Conservation (phyloP, 64 coral and sea anemone genomes). For the Actinia tenebrosa region DNA sequence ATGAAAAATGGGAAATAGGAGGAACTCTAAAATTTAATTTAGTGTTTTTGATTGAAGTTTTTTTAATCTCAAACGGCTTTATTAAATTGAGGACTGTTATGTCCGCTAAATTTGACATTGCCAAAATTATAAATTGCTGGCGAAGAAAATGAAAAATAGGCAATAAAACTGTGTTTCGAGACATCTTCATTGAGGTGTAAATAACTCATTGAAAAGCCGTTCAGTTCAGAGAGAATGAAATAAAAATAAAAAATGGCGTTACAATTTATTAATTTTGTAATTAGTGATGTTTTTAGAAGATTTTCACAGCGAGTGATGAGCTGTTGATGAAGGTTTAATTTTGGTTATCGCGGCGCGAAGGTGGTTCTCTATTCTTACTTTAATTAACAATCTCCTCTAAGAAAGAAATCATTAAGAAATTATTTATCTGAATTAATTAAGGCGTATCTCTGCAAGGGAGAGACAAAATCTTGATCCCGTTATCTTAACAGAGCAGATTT, state of each 20-base stretch:
- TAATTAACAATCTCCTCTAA: not conserved
- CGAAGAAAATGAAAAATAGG: not conserved
- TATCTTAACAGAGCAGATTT: not conserved
- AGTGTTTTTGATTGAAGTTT: too few relatives aligned
- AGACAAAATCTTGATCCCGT: not conserved
- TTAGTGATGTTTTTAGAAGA: not conserved
- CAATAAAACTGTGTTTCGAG: not conserved
- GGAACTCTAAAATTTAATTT: too few relatives aligned
- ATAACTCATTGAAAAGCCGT: not conserved
- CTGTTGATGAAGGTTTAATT: not conserved
- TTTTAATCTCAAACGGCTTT: too few relatives aligned
- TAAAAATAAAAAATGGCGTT: not conserved
- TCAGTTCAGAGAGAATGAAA: not conserved
- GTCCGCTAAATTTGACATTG: not conserved
- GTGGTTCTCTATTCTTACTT: not conserved
- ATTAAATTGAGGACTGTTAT: too few relatives aligned
- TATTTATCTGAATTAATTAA: conserved; percentile 8
- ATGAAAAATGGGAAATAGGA: too few relatives aligned
- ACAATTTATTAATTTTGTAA: conserved; percentile 5
- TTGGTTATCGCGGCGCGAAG: not conserved
- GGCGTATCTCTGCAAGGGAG: not conserved
- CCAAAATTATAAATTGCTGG: not conserved
- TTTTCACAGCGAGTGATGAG: not conserved
- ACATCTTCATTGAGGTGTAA: not conserved
- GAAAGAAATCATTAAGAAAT: not conserved